Percentiles rank a stretch among this genome's conserved stretches.
These are phyloP conservation scores for Acleris emargana DNA, from an alignment of 2,888 invertebrate species.

Conservation along the genomic window DNA sequence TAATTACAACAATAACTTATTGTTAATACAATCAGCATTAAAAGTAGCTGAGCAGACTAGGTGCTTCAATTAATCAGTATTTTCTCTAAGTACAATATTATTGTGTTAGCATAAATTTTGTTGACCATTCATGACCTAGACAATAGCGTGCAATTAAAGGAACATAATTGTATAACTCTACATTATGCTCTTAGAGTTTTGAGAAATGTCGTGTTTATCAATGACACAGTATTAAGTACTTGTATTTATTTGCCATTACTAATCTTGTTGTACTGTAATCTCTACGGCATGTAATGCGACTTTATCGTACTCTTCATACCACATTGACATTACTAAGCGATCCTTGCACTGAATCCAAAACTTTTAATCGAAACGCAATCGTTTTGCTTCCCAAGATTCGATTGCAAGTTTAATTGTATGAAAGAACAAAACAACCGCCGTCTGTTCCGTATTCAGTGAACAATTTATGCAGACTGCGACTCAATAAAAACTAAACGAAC, in stretches of 20 bases:
- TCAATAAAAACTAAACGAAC: slow-evolving; percentile 51
- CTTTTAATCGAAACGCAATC: slow-evolving; percentile 18
- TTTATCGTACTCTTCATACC: background rate
- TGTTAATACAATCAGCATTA: background rate
- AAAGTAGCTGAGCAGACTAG: background rate
- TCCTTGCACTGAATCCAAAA: slow-evolving; percentile 1
- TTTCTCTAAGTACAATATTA: too few relatives aligned
- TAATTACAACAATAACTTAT: slow-evolving; percentile 33
- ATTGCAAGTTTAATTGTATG: slow-evolving; percentile 25
- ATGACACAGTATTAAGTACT: too few relatives aligned
- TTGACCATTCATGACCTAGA: too few relatives aligned
- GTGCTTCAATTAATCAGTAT: background rate
- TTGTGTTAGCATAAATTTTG: too few relatives aligned
- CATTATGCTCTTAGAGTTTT: too few relatives aligned
- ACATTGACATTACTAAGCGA: background rate
- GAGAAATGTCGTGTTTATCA: too few relatives aligned
- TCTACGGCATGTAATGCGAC: too few relatives aligned
- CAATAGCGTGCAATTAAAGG: too few relatives aligned
- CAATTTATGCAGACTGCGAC: slow-evolving; percentile 44
- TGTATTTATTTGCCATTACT: too few relatives aligned
- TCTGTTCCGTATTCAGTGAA: slow-evolving; percentile 13
- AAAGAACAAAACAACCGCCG: slow-evolving; percentile 19
- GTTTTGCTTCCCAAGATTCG: slow-evolving; percentile 24
- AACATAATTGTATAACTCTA: too few relatives aligned
- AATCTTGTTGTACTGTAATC: too few relatives aligned